A percentile compares a stretch with the other conserved stretches of the same genome.
These are phyloP conservation scores for Scaptomyza montana DNA, from an alignment of 1,140 invertebrate genomes.

Conservation along the genomic window DNA sequence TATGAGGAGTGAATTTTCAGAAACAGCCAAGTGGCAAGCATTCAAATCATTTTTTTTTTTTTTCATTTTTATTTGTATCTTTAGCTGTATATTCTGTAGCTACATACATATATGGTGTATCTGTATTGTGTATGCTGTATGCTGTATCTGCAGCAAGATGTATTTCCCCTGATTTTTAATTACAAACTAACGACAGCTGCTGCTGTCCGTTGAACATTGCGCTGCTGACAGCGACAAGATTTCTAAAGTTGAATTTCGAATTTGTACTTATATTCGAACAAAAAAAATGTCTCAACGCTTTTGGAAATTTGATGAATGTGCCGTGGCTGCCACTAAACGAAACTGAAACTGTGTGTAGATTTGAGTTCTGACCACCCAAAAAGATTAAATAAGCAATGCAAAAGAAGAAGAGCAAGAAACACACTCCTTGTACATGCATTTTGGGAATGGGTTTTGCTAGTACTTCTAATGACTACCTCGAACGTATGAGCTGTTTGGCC, in stretches of 20 bases:
- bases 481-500: slow-evolving; percentile 66
- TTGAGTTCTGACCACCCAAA: slow-evolving; percentile 54
- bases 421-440: slow-evolving; percentile 44
- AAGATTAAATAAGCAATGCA: slow-evolving; percentile 27
- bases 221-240: slow-evolving; percentile 70
- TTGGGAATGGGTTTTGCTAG: slow-evolving; percentile 5
- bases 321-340: slow-evolving; percentile 42
- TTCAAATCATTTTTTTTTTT: slow-evolving; percentile 30
- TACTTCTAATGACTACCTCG: slow-evolving; percentile 59
- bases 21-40: slow-evolving; percentile 48
- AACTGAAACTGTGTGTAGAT: slow-evolving; percentile 10
- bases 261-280: slow-evolving; percentile 53
- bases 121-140: slow-evolving; percentile 32
- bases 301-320: slow-evolving; percentile 79
- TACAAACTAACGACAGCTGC: slow-evolving; percentile 83
- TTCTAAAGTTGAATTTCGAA: slow-evolving; percentile 57
- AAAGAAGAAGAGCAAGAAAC: slow-evolving; percentile 11
- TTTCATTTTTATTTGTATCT: slow-evolving; percentile 13
- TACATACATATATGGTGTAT: slow-evolving; percentile 6
- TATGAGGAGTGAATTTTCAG: slow-evolving; percentile 66
- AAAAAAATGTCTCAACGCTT: slow-evolving; percentile 48
- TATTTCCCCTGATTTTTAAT: slow-evolving; percentile 80
- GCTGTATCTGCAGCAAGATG: slow-evolving; percentile 48
- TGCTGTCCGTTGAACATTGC: slow-evolving; percentile 61
- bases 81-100: slow-evolving; percentile 12